Evolutionary conservation across 2,888 invertebrate genomes (phyloP), one percentile per base, ranked within the genome.

Genomic region (Melipona beecheii): DNA sequence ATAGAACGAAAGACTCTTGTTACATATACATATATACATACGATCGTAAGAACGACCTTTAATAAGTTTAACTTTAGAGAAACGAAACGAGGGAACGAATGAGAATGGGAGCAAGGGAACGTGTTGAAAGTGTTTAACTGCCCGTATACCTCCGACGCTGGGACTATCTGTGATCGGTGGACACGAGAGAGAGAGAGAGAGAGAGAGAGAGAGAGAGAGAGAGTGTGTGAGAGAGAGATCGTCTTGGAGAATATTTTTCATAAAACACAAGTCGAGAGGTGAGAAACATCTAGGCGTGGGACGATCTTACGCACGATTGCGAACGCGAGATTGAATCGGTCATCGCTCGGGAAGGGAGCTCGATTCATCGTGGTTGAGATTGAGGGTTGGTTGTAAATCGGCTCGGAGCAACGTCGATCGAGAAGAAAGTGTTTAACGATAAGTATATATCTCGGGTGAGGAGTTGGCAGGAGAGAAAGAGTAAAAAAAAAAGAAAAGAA

Each of bases 41-140:
- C 72, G 76, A 64, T 89, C 91, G 85, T 92, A 92, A 89, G 89
- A 62, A 79, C 89, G 86, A 90, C 83, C 84, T 90, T 43, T 89
- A 88, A 83, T 89, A 91, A 89, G 86, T 83, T 90, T 83, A 90
- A 84, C 65, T 86, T 86, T 91, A 90, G 89, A 79, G 27, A 19
- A 54, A 11, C 86, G 72, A 21, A 27, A 17, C 19, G 21, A 19
- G 49, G 43, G 43, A 17, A 56, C 2, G 49, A 13, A 31, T 11
- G 43, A 43, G 36, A 43, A 43, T 43, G 9, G 58, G 43, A 24
- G 6, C 15, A 58, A n/a, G 17, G 27, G 43, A 56, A 80, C 85
- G 86, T 43, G 43, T 88, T 87, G 90, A 89, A 90, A 90, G 86
- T 50, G 62, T n/a, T 15, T 84, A 83, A 75, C 82, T 83, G 81